phyloP scores from a whole-genome alignment of 2,113 vertebrate species.

The Puffinus mauretanicus region DNA sequence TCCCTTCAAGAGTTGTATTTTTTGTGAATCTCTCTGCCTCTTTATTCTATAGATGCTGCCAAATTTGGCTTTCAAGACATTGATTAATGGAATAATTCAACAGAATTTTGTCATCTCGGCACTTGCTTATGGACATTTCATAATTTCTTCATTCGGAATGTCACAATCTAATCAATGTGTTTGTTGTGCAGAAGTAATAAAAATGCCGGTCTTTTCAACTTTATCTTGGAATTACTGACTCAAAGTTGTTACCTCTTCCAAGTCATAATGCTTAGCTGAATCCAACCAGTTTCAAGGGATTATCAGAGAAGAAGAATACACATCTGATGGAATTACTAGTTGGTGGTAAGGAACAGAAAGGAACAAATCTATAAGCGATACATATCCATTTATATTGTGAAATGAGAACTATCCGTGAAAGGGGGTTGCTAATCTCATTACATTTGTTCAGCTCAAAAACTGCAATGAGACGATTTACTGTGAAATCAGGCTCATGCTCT shows the following conservation, averaged over 20 bases:
- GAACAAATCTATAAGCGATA: not conserved
- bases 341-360: not conserved
- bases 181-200: not conserved
- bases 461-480: not conserved
- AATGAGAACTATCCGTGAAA: not conserved
- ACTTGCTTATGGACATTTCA: not conserved
- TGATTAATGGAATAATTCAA: conserved; percentile 10
- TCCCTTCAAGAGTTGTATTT: not conserved
- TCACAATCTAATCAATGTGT: not conserved
- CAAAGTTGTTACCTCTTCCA: not conserved
- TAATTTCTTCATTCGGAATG: not conserved
- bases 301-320: not conserved
- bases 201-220: not conserved
- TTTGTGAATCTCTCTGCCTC: not conserved
- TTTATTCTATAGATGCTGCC: not conserved
- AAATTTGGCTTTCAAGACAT: not conserved
- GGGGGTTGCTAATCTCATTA: not conserved
- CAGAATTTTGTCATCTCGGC: not conserved
- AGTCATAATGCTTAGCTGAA: not conserved
- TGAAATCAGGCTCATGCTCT: conserved; percentile 18
- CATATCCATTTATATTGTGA: not conserved
- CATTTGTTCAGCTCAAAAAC: not conserved
- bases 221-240: not conserved
- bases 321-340: not conserved
- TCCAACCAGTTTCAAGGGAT: not conserved